These are phyloP conservation scores for Drosophila mauritiana DNA, from an alignment of 1,140 invertebrate species.

Conservation along the genomic window DNA sequence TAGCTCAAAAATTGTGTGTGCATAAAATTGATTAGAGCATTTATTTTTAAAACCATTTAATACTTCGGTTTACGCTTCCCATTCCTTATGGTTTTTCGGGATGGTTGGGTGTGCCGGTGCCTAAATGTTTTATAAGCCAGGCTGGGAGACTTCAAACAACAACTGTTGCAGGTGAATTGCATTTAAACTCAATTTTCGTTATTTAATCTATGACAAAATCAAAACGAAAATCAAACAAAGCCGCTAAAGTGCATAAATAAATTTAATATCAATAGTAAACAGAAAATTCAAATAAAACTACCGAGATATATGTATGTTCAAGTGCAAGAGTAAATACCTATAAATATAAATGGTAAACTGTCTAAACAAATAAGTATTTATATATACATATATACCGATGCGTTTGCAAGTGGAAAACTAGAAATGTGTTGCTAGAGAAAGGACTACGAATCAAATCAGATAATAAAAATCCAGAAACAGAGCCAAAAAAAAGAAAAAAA, in stretches of 20 bases:
- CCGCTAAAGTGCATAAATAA: constrained; percentile 63
- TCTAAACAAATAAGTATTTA: constrained; percentile 48
- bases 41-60: constrained; percentile 15
- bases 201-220: constrained; percentile 62
- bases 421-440: constrained; percentile 15
- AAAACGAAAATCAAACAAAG: constrained; percentile 75
- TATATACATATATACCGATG: constrained; percentile 25
- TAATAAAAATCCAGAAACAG: constrained; percentile 39
- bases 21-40: constrained; percentile 18
- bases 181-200: constrained; percentile 67
- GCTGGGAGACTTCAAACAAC: constrained; percentile 6
- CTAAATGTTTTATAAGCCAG: constrained; percentile 42
- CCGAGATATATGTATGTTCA: constrained; percentile 25
- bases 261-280: constrained; percentile 57
- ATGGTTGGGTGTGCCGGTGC: not conserved
- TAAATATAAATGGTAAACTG: constrained; percentile 49
- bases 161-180: constrained; percentile 71
- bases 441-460: constrained; percentile 45
- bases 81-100: not conserved
- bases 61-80: constrained; percentile 21
- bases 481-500: constrained; percentile 24
- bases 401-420: constrained; percentile 8
- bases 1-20: constrained; percentile 47
- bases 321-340: constrained; percentile 51
- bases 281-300: constrained; percentile 46